A percentile compares a stretch with the other conserved stretches of the same genome.
phyloP scores from a whole-genome alignment of 2,797 vertebrate genomes.

The Scomberomorus guttatus region DNA sequence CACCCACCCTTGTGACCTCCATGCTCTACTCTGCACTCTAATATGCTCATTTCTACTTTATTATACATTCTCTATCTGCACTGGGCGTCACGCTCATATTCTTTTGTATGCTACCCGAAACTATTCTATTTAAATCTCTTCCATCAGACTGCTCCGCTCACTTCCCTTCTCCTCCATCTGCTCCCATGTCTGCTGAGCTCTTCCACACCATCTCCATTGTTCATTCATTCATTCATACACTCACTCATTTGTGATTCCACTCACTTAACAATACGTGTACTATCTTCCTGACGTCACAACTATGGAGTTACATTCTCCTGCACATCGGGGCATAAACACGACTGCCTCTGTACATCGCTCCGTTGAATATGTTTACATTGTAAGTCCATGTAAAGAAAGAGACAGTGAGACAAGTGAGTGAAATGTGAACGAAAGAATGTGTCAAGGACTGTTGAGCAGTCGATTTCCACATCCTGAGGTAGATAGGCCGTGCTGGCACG shows the following conservation, averaged over 20 bases:
- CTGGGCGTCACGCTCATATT: neutral
- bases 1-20: neutral
- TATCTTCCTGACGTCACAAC: constrained; percentile 36
- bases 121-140: neutral
- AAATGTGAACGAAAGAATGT: constrained; percentile 18
- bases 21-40: neutral
- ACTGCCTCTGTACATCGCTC: neutral
- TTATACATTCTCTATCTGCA: neutral
- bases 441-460: neutral
- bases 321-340: neutral
- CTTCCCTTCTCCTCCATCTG: neutral
- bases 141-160: neutral
- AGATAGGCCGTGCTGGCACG: neutral
- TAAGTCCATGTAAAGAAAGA: neutral
- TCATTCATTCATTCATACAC: constrained; percentile 40
- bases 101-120: neutral
- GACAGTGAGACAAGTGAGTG: neutral
- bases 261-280: constrained; percentile 39
- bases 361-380: neutral
- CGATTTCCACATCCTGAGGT: constrained; percentile 20
- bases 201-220: constrained; percentile 31
- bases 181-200: constrained; percentile 4
- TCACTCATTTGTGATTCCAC: constrained; percentile 19
- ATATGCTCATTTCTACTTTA: neutral
- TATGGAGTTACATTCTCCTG: constrained; percentile 13